Evolutionary conservation across 2,797 vertebrate genomes (phyloP).

Genomic region (Ambastaia sidthimunki): DNA sequence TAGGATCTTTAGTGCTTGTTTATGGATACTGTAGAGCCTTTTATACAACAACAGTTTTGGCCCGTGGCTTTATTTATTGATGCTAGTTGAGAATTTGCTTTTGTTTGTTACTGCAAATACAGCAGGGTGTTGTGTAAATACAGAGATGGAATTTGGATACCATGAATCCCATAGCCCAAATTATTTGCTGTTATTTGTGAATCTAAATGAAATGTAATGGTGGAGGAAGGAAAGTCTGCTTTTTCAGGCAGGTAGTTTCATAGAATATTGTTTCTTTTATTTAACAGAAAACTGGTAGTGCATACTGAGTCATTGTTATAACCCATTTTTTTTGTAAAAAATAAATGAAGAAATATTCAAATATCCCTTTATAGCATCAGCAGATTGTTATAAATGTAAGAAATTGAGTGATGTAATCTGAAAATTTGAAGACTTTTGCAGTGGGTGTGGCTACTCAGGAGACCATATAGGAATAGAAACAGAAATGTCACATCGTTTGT

Average conservation of each 20-base stretch:
- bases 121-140: constrained; percentile 10
- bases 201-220: not conserved
- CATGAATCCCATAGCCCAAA: not conserved
- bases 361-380: not conserved
- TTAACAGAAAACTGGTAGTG: not conserved
- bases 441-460: too few relatives aligned
- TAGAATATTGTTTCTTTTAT: not conserved
- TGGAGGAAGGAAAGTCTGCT: constrained; percentile 5
- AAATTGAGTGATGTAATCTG: not conserved
- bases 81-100: constrained; percentile 18
- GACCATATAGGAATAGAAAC: too few relatives aligned
- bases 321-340: not conserved
- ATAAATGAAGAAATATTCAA: not conserved
- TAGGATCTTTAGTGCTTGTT: constrained; percentile 31
- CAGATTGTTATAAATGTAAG: not conserved
- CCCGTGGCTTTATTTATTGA: constrained; percentile 29
- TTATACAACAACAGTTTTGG: not conserved
- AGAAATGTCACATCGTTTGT: too few relatives aligned
- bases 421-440: too few relatives aligned
- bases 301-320: not conserved
- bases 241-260: not conserved
- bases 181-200: not conserved
- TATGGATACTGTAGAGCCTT: constrained; percentile 1
- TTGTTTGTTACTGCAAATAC: constrained; percentile 7
- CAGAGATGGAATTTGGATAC: not conserved